Evolutionary conservation across 2,113 vertebrate species (phyloP).

Genomic region (Bucco capensis): DNA sequence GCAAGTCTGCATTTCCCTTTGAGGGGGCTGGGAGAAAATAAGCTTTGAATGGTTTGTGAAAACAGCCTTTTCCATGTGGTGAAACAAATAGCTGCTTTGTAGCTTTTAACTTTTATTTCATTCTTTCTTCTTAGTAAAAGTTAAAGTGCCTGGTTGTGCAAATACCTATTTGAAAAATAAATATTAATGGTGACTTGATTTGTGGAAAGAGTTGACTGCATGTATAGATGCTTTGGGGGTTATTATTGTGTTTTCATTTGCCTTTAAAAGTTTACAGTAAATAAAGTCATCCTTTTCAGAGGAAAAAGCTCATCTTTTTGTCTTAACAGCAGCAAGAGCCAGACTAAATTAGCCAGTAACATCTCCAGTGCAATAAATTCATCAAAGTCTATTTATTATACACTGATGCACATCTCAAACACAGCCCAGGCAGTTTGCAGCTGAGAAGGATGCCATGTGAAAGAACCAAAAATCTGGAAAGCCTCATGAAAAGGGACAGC

Average conservation of each 20-base stretch:
- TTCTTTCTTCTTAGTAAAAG: background rate
- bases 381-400: background rate
- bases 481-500: constrained; percentile 39
- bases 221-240: background rate
- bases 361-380: background rate
- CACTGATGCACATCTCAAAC: rapidly evolving
- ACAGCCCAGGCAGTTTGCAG: background rate
- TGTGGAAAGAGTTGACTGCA: background rate
- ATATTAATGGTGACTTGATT: background rate
- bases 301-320: background rate
- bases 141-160: background rate
- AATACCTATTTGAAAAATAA: background rate
- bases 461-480: background rate
- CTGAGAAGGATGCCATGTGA: background rate
- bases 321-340: background rate
- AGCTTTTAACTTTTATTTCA: background rate
- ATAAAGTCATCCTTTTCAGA: background rate
- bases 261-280: background rate
- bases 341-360: background rate
- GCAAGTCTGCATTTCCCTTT: background rate
- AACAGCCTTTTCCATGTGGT: background rate
- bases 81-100: background rate
- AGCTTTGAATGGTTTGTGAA: background rate
- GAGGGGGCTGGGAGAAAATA: background rate
- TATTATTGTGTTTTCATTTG: background rate